Conservation (phyloP, 2,113 vertebrate species). For the Gobius niger region DNA sequence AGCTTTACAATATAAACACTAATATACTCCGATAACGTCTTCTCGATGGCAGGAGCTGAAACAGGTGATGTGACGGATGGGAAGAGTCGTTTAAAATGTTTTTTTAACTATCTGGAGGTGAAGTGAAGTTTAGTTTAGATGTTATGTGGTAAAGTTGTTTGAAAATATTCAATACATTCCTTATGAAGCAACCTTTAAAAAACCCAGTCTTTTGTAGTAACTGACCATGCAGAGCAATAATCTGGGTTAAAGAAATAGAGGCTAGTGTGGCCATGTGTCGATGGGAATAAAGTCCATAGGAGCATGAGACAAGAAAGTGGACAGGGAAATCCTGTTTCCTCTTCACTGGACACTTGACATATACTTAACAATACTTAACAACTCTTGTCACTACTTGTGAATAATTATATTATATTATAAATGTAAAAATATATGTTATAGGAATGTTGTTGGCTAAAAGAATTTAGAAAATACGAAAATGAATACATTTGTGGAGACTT, state of each 20-base stretch:
- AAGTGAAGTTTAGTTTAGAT: too few relatives aligned
- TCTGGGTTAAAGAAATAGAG: slow-evolving; percentile 8
- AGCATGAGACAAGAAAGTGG: slow-evolving; percentile 33
- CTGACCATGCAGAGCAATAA: not conserved
- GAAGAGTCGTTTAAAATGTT: too few relatives aligned
- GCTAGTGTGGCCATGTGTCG: slow-evolving; percentile 36
- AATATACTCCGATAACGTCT: too few relatives aligned
- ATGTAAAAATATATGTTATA: not conserved
- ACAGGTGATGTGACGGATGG: too few relatives aligned
- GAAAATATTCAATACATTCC: too few relatives aligned
- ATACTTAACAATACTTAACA: slow-evolving; percentile 6
- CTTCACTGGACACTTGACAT: slow-evolving; percentile 29
- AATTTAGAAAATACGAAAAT: not conserved
- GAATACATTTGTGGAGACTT: not conserved
- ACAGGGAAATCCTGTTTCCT: slow-evolving; percentile 73
- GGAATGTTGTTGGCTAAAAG: not conserved
- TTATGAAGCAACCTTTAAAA: too few relatives aligned
- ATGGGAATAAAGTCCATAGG: slow-evolving; percentile 17
- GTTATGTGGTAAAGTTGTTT: too few relatives aligned
- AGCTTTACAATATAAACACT: too few relatives aligned
- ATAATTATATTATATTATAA: not conserved
- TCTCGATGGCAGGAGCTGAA: too few relatives aligned
- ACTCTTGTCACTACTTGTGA: not conserved
- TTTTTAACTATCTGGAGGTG: too few relatives aligned
- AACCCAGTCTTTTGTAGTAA: not conserved